Evolutionary conservation across 2,797 vertebrate species (phyloP), one percentile per base, ranked within the genome.

Genomic region (Poecilia gillii): DNA sequence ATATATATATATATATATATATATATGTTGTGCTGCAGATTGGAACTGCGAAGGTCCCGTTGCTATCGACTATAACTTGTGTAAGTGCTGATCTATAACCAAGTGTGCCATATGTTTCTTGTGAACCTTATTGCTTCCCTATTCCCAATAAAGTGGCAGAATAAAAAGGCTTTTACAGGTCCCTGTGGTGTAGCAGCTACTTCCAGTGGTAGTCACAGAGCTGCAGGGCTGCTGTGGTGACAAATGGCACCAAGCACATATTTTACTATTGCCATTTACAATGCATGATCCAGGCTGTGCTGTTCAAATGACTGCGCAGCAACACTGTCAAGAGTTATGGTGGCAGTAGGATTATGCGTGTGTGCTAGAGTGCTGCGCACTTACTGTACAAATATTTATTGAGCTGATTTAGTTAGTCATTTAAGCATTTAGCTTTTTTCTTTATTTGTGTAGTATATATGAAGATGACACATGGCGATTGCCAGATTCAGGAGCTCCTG

Each of bases 151-250:
- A 95, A 95, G 93, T 93, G 93, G 93, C 89, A 89, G 91, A 93
- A 94, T 95, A 94, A 94, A 94, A 94, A 89, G 90, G 89, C 89
- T 94, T 95, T 95, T 94, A 94, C 91, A 85, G 91, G 87, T 94
- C 94, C 93, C 92, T 83, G 87, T 41, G 91, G 93, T 71, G 93
- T 88, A 85, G 91, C 93, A 88, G 91, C 90, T 92, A 92, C 93
- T 93, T 91, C 82, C 84, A 89, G 74, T 85, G 83, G 87, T 84
- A 91, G 91, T 92, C 91, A 87, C 89, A 90, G 91, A 93, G 90
- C 89, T 90, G 92, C 87, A 78, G 87, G 88, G 86, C 92, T 86
- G 92, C 91, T 87, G 89, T 85, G 88, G 88, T 94, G 91, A 94
- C 92, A 93, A 94, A 94, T 93, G 89, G 88, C 84, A 90, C 87